Evolutionary conservation across 2,888 invertebrate genomes (phyloP), one percentile per base, ranked within the genome.

Genomic region (Athalia circularis): DNA sequence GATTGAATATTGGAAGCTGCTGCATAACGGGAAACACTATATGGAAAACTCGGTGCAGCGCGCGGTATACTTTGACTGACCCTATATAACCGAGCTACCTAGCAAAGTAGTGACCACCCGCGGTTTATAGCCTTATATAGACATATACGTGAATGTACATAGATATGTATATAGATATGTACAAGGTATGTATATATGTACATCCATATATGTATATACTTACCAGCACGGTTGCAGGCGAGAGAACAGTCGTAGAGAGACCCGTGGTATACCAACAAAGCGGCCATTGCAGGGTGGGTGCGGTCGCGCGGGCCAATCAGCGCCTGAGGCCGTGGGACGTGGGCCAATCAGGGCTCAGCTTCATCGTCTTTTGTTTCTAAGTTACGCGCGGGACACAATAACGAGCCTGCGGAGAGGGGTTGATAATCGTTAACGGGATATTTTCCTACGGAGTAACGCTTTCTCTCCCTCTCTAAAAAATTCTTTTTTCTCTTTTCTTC

Each of bases 241-340:
- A 29, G 52, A 54, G 54, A 54, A 52, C 52, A 68, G 47, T 4
- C 54, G 68, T 54, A 11, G 68, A 79, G 80, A 72, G 79, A 75
- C 77, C 77, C 62, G 80, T 80, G 13, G 62, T 84, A 84, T 85
- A 84, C 84, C 75, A 85, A 89, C 89, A 89, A 89, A 89, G 89
- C 89, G 89, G 90, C 89, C 90, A 90, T 90, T 89, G 89, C 89
- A 88, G 88, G 90, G 88, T 90, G 88, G 90, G 90, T 89, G 90
- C 89, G 89, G 90, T 89, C 87, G 88, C 85, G 84, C 85, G 85
- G 85, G 90, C 90, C 89, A 89, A 89, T 90, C 88, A 89, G 88
- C 86, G 86, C 85, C 84, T 84, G 86, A 86, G 83, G 84, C 85
- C 86, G 85, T 86, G 85, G 83, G 85, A 86, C 85, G 83, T 84